These are phyloP conservation scores for Epinephelus moara DNA, from an alignment of 2,113 vertebrate genomes.

Conservation along the genomic window DNA sequence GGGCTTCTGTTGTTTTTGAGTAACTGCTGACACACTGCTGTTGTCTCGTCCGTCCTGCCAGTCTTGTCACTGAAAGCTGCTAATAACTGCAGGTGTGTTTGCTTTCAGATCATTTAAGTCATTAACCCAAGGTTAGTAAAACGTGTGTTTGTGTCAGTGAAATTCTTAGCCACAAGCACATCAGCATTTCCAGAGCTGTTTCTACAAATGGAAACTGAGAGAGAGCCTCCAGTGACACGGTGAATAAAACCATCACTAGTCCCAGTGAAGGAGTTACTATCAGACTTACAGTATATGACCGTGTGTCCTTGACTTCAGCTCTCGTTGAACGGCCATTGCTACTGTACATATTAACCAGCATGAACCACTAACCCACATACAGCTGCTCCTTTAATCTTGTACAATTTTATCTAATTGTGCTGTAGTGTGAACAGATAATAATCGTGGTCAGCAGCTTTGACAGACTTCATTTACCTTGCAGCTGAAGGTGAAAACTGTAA, in stretches of 20 bases:
- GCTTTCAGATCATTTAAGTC: conserved; percentile 56
- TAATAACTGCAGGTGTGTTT: conserved; percentile 36
- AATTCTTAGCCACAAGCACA: conserved; percentile 21
- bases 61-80: neutral
- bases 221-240: neutral
- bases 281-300: neutral
- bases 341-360: conserved; percentile 31
- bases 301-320: conserved; percentile 16
- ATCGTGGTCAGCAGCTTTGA: neutral
- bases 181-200: conserved; percentile 1
- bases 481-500: neutral
- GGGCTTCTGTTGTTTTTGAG: neutral
- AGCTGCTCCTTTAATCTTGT: neutral
- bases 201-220: conserved; percentile 37
- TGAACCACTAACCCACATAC: conserved; percentile 32
- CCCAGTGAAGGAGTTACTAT: neutral
- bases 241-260: conserved; percentile 8
- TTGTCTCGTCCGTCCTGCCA: neutral
- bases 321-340: neutral
- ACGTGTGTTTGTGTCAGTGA: conserved; percentile 13
- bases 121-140: conserved; percentile 44
- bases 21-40: neutral
- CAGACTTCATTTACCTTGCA: neutral
- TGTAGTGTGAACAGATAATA: neutral
- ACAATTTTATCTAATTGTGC: conserved; percentile 14